Conservation (phyloP, 2,113 vertebrate genomes). For the Carassius carassius region DNA sequence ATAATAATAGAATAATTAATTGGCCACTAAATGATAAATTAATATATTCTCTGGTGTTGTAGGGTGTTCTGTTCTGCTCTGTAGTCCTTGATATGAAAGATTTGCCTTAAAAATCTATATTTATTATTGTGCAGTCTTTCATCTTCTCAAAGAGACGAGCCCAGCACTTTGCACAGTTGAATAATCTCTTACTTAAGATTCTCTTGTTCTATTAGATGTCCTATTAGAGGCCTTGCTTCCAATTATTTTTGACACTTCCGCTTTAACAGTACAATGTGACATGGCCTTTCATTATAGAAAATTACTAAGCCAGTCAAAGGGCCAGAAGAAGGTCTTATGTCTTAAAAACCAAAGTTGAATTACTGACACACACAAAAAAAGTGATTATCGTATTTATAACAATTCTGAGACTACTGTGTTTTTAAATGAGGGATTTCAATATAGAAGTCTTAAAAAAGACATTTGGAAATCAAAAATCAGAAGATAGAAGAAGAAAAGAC, state of each 20-base stretch:
- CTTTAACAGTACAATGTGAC: background rate
- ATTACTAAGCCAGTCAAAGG: background rate
- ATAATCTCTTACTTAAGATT: background rate
- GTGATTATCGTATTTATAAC: background rate
- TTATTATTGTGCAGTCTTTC: background rate
- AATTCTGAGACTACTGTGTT: background rate
- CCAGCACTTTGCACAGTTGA: background rate
- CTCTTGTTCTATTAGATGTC: background rate
- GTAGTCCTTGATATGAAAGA: background rate
- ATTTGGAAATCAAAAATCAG: background rate
- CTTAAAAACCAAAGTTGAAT: background rate
- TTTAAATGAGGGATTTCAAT: background rate
- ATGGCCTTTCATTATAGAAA: conserved; percentile 24
- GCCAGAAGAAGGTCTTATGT: background rate
- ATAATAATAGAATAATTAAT: background rate
- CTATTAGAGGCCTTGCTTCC: conserved; percentile 13
- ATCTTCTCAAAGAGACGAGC: background rate
- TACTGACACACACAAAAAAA: background rate
- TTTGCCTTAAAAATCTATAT: background rate
- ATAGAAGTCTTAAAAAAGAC: background rate
- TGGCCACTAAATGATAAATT: background rate
- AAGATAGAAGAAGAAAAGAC: background rate
- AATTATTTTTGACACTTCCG: conserved; percentile 48
- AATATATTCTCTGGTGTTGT: background rate
- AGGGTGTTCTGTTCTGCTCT: background rate